Evolutionary conservation across 2,888 invertebrate genomes (phyloP).

Genomic region (Penaeus monodon): DNA sequence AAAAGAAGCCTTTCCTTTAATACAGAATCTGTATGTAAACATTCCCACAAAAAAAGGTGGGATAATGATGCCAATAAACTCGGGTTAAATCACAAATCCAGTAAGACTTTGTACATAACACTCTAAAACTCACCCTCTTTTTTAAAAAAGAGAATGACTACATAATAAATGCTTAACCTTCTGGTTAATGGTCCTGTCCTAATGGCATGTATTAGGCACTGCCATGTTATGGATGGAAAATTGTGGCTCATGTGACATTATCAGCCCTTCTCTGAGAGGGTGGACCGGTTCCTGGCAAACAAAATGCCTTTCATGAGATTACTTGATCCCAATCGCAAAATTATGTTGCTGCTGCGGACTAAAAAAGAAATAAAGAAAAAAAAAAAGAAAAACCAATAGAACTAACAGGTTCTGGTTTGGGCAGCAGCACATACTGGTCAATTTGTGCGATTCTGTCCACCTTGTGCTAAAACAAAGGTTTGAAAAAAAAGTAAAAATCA

Average conservation of each 20-base stretch:
- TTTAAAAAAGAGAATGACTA: conserved; percentile 25
- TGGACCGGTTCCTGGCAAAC: conserved; percentile 58
- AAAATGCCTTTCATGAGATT: conserved; percentile 46
- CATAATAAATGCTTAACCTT: conserved; percentile 48
- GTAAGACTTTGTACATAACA: conserved; percentile 55
- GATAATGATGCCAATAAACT: conserved; percentile 17
- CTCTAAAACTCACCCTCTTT: conserved; percentile 34
- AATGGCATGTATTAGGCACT: conserved; percentile 52
- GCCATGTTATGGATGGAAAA: conserved; percentile 30
- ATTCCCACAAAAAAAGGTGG: conserved; percentile 38
- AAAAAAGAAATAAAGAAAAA: not conserved
- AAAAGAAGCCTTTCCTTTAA: conserved; percentile 30
- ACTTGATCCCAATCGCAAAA: conserved; percentile 20
- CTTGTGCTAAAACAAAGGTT: conserved; percentile 53
- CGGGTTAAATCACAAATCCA: conserved; percentile 48
- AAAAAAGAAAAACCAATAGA: not conserved
- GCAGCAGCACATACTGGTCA: conserved; percentile 52
- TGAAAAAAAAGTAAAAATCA: conserved; percentile 46
- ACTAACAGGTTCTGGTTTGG: conserved; percentile 1
- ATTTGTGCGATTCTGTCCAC: conserved; percentile 59
- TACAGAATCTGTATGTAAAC: conserved; percentile 26
- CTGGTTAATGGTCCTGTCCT: conserved; percentile 42
- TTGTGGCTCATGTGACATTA: conserved; percentile 11
- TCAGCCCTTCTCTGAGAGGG: conserved; percentile 41
- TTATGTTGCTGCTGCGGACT: conserved; percentile 25